A percentile compares a stretch with the other conserved stretches of the same genome.
Conservation (phyloP, 2,113 vertebrate species). For the cat (Felis catus) region F.catus_Fca126_mat1.0 CM031419.1:196897001-196897500, state of each 20-base stretch:
- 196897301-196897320: background rate
- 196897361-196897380: background rate
- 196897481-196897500: background rate
- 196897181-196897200: background rate
- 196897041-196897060: slow-evolving; percentile 75
- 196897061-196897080: slow-evolving; percentile 65
- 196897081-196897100: slow-evolving; percentile 61
- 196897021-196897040: slow-evolving; percentile 67
- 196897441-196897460: background rate
- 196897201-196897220: background rate
- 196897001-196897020: slow-evolving; percentile 74
- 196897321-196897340: background rate
- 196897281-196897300: background rate
- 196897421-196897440: background rate
- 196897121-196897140: slow-evolving; percentile 45
- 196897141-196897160: background rate
- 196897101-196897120: slow-evolving; percentile 40
- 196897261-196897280: background rate
- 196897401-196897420: background rate
- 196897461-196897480: slow-evolving; percentile 14
- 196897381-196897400: background rate
- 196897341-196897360: background rate
- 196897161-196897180: background rate
- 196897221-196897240: background rate
- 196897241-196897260: background rate